Evolutionary conservation across 2,113 vertebrate genomes (phyloP).

Genomic region (Loxodonta africana): DNA sequence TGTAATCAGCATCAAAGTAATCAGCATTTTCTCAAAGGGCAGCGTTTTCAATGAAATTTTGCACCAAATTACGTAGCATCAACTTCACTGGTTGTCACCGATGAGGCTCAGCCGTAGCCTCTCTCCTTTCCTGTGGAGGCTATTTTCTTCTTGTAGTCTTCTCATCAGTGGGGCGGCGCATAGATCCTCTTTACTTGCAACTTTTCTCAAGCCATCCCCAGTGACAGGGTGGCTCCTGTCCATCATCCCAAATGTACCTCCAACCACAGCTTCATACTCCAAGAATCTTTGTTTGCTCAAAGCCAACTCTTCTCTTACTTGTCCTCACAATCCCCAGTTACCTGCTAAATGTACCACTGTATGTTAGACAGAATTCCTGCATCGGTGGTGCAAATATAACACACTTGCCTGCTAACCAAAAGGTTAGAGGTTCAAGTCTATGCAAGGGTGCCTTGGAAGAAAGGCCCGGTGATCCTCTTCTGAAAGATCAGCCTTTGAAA

Average conservation of each 20-base stretch:
- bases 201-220: too few species aligned
- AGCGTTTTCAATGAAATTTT: rapidly evolving
- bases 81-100: rapidly evolving
- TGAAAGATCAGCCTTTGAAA: too few species aligned
- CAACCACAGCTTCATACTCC: not conserved
- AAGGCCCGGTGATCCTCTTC: too few species aligned
- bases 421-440: too few species aligned
- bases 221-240: rapidly evolving
- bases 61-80: rapidly evolving
- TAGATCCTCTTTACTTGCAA: rapidly evolving
- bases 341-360: not conserved
- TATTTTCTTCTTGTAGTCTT: not conserved
- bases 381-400: too few species aligned
- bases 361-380: too few species aligned
- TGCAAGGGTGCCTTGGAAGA: too few species aligned
- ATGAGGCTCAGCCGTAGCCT: too few species aligned
- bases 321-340: not conserved
- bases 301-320: not conserved
- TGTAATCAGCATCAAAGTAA: not conserved
- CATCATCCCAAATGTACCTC: too few species aligned
- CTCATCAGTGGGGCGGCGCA: rapidly evolving
- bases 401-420: too few species aligned
- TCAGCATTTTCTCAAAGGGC: not conserved
- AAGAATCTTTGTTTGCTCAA: not conserved
- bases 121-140: not conserved